A percentile compares a stretch with the other conserved stretches of the same genome.
Evolutionary conservation across 2,113 vertebrate species (phyloP).

Genomic region (Lethenteron reissneri): DNA sequence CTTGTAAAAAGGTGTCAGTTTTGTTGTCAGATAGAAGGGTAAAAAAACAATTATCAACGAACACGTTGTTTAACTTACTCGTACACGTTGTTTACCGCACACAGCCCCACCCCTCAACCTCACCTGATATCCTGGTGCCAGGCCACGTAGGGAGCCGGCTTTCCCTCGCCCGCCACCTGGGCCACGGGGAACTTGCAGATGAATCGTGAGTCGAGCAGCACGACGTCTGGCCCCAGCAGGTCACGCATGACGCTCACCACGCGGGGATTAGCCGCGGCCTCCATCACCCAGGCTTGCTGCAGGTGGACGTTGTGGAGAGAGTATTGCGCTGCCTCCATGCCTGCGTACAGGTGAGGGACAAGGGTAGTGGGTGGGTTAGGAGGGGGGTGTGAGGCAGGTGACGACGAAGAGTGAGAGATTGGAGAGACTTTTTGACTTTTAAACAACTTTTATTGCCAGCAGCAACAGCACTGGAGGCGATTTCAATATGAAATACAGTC

Average conservation of each 20-base stretch:
- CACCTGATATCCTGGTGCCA: conserved; percentile 47
- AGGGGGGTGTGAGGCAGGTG: no score
- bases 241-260: conserved; percentile 21
- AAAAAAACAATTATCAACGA: no score
- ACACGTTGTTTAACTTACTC: no score
- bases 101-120: conserved; percentile 4
- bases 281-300: conserved; percentile 28
- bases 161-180: conserved; percentile 10
- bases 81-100: no score
- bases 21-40: no score
- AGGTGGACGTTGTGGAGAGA: conserved; percentile 36
- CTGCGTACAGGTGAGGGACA: conserved; percentile 14
- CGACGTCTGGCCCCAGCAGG: conserved; percentile 26
- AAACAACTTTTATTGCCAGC: no score
- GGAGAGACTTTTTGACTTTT: no score
- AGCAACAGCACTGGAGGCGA: no score
- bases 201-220: conserved; percentile 38
- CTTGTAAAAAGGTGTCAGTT: no score
- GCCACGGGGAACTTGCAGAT: conserved; percentile 36
- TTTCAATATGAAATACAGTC: no score
- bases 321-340: conserved; percentile 29
- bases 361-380: no score
- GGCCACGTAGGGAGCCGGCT: conserved; percentile 27
- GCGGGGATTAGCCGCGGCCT: conserved; percentile 22
- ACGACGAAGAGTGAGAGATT: no score